Conservation (phyloP, 2,797 vertebrate species). For the Lutra lutra region DNA sequence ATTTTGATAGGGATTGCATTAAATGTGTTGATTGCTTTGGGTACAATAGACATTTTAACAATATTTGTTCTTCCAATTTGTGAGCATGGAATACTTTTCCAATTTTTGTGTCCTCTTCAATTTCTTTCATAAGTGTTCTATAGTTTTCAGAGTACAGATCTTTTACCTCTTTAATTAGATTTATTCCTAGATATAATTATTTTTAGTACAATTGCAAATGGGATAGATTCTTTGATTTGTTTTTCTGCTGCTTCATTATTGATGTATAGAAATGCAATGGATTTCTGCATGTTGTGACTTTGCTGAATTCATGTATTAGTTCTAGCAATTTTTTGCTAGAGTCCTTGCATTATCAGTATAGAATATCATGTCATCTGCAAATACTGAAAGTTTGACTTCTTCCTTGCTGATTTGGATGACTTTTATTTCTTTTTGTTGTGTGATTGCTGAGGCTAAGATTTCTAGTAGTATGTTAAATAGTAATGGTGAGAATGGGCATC, state of each 20-base stretch:
- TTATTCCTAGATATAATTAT: background rate
- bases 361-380: background rate
- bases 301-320: background rate
- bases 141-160: background rate
- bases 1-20: background rate
- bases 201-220: background rate
- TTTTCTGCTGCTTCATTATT: background rate
- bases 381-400: background rate
- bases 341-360: background rate
- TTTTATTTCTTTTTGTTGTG: background rate
- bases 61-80: background rate
- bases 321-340: background rate
- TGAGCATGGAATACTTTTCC: background rate
- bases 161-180: background rate
- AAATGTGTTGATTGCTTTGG: background rate
- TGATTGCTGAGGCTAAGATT: background rate
- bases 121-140: background rate
- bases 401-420: background rate
- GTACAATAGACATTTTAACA: background rate
- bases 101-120: background rate
- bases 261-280: background rate
- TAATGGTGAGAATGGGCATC: background rate
- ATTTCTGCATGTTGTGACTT: background rate
- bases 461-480: background rate
- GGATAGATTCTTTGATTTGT: background rate